Evolutionary conservation across 2,113 vertebrate species (phyloP).

Genomic region (Pavo muticus): DNA sequence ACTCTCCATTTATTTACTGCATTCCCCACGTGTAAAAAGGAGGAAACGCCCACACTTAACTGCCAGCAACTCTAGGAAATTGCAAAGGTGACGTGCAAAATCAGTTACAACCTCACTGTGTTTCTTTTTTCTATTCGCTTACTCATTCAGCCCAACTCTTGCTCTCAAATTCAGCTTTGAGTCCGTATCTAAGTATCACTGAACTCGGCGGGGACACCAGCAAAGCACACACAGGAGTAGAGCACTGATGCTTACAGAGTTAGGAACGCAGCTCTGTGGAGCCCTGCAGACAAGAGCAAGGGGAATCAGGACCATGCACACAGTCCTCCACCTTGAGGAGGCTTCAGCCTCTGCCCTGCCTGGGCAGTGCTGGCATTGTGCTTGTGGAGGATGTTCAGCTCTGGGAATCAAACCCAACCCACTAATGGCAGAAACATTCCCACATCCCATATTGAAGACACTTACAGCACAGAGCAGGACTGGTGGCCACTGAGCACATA

Average conservation of each 20-base stretch:
- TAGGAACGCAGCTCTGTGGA: not conserved
- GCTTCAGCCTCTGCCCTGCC: not conserved
- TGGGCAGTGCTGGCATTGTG: rapidly evolving
- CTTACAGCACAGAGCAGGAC: conserved; percentile 27
- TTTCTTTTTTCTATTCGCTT: not conserved
- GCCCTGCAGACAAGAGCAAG: not conserved
- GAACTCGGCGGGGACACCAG: not conserved
- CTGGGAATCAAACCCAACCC: not conserved
- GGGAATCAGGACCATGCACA: not conserved
- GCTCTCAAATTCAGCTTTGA: not conserved
- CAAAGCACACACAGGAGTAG: not conserved
- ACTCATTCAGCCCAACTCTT: not conserved
- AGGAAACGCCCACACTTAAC: not conserved
- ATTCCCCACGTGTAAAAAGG: not conserved
- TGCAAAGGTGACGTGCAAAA: not conserved
- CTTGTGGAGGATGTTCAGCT: rapidly evolving
- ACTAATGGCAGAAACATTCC: not conserved
- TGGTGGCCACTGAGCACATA: not conserved
- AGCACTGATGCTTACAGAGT: rapidly evolving
- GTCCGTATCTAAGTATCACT: not conserved
- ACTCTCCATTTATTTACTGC: not conserved
- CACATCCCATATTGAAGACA: not conserved
- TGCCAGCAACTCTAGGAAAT: not conserved
- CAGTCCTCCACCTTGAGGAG: not conserved
- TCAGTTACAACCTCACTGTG: not conserved